Percentiles rank a stretch among this genome's conserved stretches.
phyloP scores from a whole-genome alignment of 2,113 vertebrate species.

The Poeciliopsis retropinna region DNA sequence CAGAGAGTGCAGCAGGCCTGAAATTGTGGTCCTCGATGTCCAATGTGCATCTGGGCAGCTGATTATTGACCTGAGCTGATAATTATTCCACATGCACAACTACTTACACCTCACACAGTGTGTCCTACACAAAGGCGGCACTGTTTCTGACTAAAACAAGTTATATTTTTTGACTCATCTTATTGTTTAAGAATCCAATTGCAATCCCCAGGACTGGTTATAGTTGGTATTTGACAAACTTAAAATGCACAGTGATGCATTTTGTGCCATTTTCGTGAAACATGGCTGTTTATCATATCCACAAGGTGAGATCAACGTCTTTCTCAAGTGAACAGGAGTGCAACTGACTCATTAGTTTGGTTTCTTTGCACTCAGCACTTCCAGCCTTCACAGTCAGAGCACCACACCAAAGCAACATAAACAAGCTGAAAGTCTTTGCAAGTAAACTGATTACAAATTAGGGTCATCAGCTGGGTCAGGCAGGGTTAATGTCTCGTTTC shows the following conservation, averaged over 20 bases:
- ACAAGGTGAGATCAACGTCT: neutral
- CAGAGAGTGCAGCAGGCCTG: too few species aligned
- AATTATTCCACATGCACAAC: too few species aligned
- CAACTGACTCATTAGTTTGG: conserved; percentile 12
- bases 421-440: neutral
- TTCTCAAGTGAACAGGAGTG: neutral
- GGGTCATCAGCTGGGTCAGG: neutral
- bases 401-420: conserved; percentile 17
- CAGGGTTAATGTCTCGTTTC: neutral
- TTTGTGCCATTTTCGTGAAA: neutral
- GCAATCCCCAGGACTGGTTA: neutral
- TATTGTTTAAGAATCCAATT: neutral
- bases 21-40: too few species aligned
- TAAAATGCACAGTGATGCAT: neutral
- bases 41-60: too few species aligned
- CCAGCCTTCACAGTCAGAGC: conserved; percentile 2
- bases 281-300: neutral
- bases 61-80: too few species aligned
- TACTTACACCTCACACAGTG: too few species aligned
- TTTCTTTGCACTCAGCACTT: conserved; percentile 17
- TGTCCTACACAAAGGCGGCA: too few species aligned
- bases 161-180: too few species aligned
- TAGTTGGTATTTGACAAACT: neutral
- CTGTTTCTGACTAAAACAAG: too few species aligned
- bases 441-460: conserved; percentile 16